Conservation (phyloP, 37 sponge, comb jelly and placozoan species). For the Cliona cf. orientalis region DNA sequence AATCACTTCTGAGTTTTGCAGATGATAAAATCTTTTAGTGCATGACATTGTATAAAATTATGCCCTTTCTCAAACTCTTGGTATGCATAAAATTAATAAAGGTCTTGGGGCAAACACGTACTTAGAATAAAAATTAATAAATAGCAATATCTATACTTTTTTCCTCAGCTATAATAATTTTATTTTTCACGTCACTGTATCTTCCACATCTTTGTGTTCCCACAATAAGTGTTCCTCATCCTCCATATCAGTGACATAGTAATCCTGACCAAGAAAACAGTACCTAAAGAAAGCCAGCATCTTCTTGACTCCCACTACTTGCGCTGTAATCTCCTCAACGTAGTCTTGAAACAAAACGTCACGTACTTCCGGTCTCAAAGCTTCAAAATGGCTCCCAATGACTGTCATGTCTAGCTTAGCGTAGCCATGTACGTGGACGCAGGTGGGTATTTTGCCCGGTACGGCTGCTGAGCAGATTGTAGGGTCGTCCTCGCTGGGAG, state of each 20-base stretch:
- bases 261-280: conserved; percentile 82
- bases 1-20: too few relatives aligned
- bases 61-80: too few relatives aligned
- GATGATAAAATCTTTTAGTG: too few relatives aligned
- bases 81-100: too few relatives aligned
- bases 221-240: conserved; percentile 70
- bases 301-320: conserved; percentile 82
- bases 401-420: conserved; percentile 81
- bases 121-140: too few relatives aligned
- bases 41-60: too few relatives aligned
- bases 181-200: background rate
- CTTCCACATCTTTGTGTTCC: conserved; percentile 60
- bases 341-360: conserved; percentile 88
- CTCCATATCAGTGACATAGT: conserved; percentile 73
- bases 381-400: conserved; percentile 69
- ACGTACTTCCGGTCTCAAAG: conserved; percentile 64
- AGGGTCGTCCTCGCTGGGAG: conserved; percentile 48
- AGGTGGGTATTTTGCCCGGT: conserved; percentile 76
- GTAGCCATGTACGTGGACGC: conserved; percentile 82
- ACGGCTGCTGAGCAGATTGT: conserved; percentile 41
- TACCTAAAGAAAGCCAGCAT: conserved; percentile 88
- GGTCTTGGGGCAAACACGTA: too few relatives aligned
- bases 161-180: too few relatives aligned
- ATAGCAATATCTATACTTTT: too few relatives aligned
- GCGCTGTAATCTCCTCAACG: conserved; percentile 91